Evolutionary conservation across 2,113 vertebrate species (phyloP), one percentile per base, ranked within the genome.

Genomic region (Varanus komodoensis): DNA sequence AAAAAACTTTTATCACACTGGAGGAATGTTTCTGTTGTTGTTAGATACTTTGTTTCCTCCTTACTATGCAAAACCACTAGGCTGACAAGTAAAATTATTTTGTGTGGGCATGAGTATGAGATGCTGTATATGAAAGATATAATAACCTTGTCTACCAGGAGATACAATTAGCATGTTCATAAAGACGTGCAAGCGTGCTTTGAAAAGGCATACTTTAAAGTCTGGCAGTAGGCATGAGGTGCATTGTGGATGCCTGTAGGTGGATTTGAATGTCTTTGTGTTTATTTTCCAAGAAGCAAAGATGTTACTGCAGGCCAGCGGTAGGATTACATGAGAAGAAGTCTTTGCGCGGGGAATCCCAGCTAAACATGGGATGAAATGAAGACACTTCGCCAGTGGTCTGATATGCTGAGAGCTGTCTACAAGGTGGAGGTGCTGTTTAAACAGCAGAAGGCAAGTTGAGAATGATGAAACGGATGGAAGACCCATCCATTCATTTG

Each of bases 111-210:
- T 95, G 92, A 61, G 68, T 64, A 87, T 80, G 75, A 95, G 68
- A 86, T 82, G 91, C 93, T 84, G 90, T 11, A 23, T 87, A 32
- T 89, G 79, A 92, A 96, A 93, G 93, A 91, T 94, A 87, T 91
- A 91, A 94, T 94, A 93, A 89, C 83, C 64, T 17, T 92, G 91
- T 96, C 93, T 95, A 32, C 87, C 87, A 91, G 91, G 87, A 84
- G 89, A 95, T 91, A 93, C 79, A 94, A 94, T 93, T 93, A 96
- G 86, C 90, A 80, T 93, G 93, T 93, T 93, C 88, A 95, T 90
- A 94, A 90, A 93, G 57, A 48, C 95, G n/a, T 87, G 92, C 85
- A 93, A 93, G 90, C 93, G 38, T 93, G 85, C 94, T 95, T 94
- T 95, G 88, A 94, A 94, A 90, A 94, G 88, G 80, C 15, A 92